Evolutionary conservation across 2,113 vertebrate genomes (phyloP).

Genomic region (Pseudorasbora parva): DNA sequence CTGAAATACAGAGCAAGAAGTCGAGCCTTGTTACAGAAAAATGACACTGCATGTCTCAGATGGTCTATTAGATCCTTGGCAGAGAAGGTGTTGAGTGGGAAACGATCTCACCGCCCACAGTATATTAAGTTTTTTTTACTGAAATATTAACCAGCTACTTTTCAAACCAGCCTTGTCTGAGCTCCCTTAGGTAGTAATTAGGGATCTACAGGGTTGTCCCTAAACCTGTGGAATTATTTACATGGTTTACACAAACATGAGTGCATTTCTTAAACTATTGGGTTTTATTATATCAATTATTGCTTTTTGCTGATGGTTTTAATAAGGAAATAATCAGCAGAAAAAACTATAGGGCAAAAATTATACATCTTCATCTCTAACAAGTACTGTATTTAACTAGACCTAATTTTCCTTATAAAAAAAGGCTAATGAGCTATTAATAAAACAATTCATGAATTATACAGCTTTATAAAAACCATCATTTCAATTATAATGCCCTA

Average conservation of each 20-base stretch:
- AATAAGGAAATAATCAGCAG: background rate
- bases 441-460: background rate
- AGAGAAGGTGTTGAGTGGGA: slow-evolving; percentile 2
- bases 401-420: background rate
- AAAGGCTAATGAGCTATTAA: background rate
- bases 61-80: slow-evolving; percentile 17
- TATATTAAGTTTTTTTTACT: slow-evolving; percentile 26
- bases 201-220: too few relatives aligned
- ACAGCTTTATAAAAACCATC: background rate
- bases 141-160: slow-evolving; percentile 22
- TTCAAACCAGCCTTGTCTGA: background rate
- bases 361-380: background rate
- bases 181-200: background rate
- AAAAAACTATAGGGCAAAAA: background rate
- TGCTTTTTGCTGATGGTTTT: background rate
- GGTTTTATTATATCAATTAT: too few relatives aligned
- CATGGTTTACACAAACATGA: background rate
- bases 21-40: slow-evolving; percentile 2
- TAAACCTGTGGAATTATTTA: background rate
- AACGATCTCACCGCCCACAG: slow-evolving; percentile 14
- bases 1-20: slow-evolving; percentile 71
- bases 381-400: background rate
- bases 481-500: background rate
- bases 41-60: slow-evolving; percentile 14
- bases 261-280: background rate